Conservation (phyloP, 2,888 invertebrate genomes). For the Augochlorella aurata region DNA sequence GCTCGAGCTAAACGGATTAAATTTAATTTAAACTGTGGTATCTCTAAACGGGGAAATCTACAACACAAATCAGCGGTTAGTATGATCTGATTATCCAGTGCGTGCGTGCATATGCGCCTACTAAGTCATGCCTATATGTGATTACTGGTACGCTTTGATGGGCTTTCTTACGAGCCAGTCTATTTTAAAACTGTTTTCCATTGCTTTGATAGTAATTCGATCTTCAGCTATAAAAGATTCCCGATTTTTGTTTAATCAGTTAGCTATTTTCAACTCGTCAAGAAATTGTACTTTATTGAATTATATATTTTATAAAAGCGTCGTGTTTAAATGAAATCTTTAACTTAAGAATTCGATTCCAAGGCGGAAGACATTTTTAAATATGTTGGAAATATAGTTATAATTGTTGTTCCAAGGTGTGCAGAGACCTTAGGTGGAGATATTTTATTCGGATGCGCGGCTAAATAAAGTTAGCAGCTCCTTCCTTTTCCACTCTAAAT, state of each 20-base stretch:
- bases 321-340: too few relatives aligned
- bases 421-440: background rate
- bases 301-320: too few relatives aligned
- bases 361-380: background rate
- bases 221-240: background rate
- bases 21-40: conserved; percentile 4
- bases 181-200: background rate
- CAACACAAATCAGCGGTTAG: background rate
- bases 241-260: too few relatives aligned
- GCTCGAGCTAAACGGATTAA: background rate
- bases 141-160: background rate
- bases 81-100: background rate
- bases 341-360: too few relatives aligned
- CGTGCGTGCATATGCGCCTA: background rate
- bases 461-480: conserved; percentile 41
- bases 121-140: background rate
- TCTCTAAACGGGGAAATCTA: background rate
- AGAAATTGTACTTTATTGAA: too few relatives aligned
- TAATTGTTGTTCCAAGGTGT: background rate
- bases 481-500: conserved; percentile 29
- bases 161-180: background rate
- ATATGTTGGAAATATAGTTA: background rate
- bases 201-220: too few relatives aligned
- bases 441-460: conserved; percentile 9
- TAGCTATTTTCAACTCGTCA: too few relatives aligned